A percentile compares a stretch with the other conserved stretches of the same genome.
These are phyloP conservation scores for Eriosoma lanigerum DNA, from an alignment of 1,140 invertebrate genomes.

Conservation along the genomic window DNA sequence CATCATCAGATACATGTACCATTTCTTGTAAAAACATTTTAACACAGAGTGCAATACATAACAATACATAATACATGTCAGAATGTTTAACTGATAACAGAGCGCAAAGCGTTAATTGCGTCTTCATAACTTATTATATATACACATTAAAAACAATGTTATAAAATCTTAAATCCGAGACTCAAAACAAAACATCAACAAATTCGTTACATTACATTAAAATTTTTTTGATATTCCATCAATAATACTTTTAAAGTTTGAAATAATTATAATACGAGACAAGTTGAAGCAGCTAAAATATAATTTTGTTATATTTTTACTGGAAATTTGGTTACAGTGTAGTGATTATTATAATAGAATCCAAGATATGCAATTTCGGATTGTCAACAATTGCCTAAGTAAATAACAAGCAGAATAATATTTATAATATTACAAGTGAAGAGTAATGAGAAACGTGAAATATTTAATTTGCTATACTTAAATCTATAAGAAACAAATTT, in stretches of 20 bases:
- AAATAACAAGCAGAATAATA: conserved; percentile 20
- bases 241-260: conserved; percentile 12
- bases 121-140: conserved; percentile 42
- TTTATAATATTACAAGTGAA: conserved; percentile 28
- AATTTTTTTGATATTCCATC: conserved; percentile 31
- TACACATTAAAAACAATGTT: conserved; percentile 44
- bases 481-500: conserved; percentile 39
- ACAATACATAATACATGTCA: neutral
- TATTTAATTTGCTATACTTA: conserved; percentile 32
- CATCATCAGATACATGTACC: neutral
- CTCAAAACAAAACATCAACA: conserved; percentile 42
- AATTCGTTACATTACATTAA: conserved; percentile 34
- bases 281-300: conserved; percentile 34
- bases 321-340: conserved; percentile 19
- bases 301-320: neutral
- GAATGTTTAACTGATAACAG: conserved; percentile 23
- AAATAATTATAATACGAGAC: conserved; percentile 14
- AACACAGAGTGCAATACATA: too few species aligned
- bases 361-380: conserved; percentile 50
- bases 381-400: conserved; percentile 50
- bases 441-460: conserved; percentile 21
- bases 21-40: neutral
- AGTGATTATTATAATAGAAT: conserved; percentile 18
- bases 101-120: conserved; percentile 41
- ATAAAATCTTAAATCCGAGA: conserved; percentile 48